phyloP scores from a whole-genome alignment of 2,113 vertebrate species.

The Psammodynastes pulverulentus region DNA sequence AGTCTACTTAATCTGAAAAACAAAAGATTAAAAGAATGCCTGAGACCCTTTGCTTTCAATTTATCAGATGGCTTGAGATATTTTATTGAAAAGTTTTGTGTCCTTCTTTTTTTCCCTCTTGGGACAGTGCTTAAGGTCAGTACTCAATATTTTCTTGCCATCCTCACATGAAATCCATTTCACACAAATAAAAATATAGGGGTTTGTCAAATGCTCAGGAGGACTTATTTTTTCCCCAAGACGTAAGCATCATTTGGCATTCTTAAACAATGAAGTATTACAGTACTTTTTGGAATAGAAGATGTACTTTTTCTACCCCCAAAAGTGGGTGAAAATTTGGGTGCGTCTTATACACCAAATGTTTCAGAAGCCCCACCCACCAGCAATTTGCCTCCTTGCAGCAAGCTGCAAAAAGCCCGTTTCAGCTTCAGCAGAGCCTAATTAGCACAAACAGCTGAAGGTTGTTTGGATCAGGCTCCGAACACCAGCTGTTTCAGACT shows the following conservation, averaged over 20 bases:
- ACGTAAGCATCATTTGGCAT: background rate
- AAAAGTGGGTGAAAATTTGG: too few species aligned
- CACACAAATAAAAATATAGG: background rate
- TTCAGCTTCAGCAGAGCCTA: too few species aligned
- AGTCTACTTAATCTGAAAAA: constrained; percentile 49
- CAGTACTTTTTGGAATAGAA: too few species aligned
- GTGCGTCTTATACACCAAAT: too few species aligned
- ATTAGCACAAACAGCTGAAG: too few species aligned
- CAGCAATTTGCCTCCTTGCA: too few species aligned
- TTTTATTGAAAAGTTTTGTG: background rate
- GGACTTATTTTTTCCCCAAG: background rate
- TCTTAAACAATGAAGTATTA: background rate
- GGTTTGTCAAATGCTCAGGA: background rate
- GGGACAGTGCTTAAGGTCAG: background rate
- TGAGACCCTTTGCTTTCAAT: constrained; percentile 3
- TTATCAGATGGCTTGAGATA: background rate
- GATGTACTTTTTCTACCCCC: too few species aligned
- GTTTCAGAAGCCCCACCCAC: too few species aligned
- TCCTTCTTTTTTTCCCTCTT: background rate
- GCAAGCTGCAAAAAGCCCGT: too few species aligned
- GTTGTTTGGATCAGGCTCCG: too few species aligned
- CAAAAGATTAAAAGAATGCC: constrained; percentile 41
- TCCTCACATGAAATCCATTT: background rate
- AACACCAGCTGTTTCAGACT: too few species aligned
- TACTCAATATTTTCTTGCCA: background rate